phyloP scores from a whole-genome alignment of 2,797 vertebrate species.

The Rousettus madagascariensis region DNA sequence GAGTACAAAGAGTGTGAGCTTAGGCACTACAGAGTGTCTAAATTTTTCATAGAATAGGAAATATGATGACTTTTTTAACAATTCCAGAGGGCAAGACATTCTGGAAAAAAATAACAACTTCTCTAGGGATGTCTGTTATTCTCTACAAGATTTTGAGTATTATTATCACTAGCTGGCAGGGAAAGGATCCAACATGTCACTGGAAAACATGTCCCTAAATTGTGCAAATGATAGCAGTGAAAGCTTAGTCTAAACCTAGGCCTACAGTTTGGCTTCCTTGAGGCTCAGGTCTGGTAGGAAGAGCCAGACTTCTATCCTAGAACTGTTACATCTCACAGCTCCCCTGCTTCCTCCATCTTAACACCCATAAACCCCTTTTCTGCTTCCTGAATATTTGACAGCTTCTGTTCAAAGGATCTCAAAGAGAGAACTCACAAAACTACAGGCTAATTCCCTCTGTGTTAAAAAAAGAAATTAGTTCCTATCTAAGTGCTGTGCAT shows the following conservation, averaged over 20 bases:
- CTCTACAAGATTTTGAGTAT: slow-evolving; percentile 50
- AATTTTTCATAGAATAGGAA: not conserved
- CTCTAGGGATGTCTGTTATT: slow-evolving; percentile 32
- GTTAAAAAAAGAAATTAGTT: not conserved
- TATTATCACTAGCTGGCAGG: slow-evolving; percentile 54
- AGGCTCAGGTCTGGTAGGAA: not conserved
- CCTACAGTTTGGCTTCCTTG: not conserved
- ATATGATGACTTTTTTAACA: not conserved
- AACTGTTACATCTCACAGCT: not conserved
- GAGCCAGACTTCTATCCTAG: not conserved
- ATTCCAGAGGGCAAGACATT: slow-evolving; percentile 37
- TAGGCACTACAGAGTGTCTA: not conserved
- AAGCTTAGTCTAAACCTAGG: not conserved
- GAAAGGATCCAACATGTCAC: slow-evolving; percentile 50
- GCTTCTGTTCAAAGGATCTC: not conserved
- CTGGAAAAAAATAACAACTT: slow-evolving; percentile 46
- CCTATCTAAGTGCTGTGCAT: not conserved
- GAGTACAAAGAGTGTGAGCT: not conserved
- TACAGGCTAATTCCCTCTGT: not conserved
- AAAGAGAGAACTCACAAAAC: not conserved
- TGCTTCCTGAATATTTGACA: not conserved
- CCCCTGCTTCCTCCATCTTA: not conserved
- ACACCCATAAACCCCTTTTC: not conserved
- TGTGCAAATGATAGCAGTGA: slow-evolving; percentile 38
- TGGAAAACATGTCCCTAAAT: slow-evolving; percentile 31